Evolutionary conservation across 2,113 vertebrate genomes (phyloP).

Genomic region (Platichthys stellatus): DNA sequence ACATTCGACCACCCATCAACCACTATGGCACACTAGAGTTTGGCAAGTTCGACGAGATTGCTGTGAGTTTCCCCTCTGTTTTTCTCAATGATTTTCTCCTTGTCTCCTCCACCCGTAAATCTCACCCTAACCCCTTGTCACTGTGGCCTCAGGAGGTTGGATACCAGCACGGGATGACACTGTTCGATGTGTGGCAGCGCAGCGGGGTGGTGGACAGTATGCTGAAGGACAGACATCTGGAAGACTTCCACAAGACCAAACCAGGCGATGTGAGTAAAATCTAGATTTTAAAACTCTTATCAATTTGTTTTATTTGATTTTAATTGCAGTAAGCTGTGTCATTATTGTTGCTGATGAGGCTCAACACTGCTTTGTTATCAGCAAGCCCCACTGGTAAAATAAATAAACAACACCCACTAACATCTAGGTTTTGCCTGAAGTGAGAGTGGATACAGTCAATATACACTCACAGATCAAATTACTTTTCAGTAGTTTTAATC

Average conservation of each 20-base stretch:
- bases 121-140: neutral
- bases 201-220: constrained; percentile 91
- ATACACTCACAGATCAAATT: no score
- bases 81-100: neutral
- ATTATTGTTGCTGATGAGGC: no score
- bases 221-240: constrained; percentile 89
- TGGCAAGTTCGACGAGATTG: constrained; percentile 92
- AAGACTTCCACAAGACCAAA: constrained; percentile 87
- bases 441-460: no score
- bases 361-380: no score
- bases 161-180: constrained; percentile 89
- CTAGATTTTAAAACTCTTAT: neutral
- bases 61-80: constrained; percentile 80
- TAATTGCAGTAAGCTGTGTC: no score
- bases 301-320: neutral
- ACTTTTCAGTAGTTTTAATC: no score
- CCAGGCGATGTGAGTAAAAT: constrained; percentile 82
- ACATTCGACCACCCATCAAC: constrained; percentile 91
- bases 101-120: neutral
- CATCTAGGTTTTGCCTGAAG: no score
- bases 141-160: constrained; percentile 87
- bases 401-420: no score
- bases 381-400: no score
- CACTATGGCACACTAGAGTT: constrained; percentile 92
- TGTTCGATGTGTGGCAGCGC: constrained; percentile 91